These are phyloP conservation scores for Cecropterus lyciades DNA, from an alignment of 1,140 invertebrate species.

Conservation along the genomic window DNA sequence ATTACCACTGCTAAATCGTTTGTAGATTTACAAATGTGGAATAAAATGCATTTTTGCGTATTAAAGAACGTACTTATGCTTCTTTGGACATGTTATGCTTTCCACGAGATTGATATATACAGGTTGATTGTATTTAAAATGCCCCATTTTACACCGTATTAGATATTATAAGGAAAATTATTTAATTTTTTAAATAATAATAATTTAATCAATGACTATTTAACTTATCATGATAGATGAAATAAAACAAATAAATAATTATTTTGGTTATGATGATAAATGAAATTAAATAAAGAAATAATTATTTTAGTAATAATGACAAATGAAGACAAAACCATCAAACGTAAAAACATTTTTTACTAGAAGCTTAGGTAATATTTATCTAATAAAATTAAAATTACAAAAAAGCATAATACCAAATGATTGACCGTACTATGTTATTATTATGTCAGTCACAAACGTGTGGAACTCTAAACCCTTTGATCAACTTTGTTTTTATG, in stretches of 20 bases:
- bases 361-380: no score
- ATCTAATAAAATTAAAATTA: neutral
- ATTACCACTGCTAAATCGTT: neutral
- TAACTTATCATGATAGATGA: no score
- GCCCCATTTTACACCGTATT: no score
- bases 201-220: no score
- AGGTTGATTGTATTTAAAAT: constrained; percentile 42
- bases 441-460: neutral
- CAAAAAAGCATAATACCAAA: neutral
- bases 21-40: neutral
- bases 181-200: constrained; percentile 1
- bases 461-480: neutral
- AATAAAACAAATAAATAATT: no score
- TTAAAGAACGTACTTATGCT: neutral
- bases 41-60: constrained; percentile 13
- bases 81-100: constrained; percentile 2
- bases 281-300: no score
- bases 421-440: neutral
- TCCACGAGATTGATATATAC: constrained; percentile 18
- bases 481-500: neutral
- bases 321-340: no score
- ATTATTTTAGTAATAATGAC: no score
- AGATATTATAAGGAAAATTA: neutral
- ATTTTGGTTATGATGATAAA: no score
- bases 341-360: no score